Evolutionary conservation across 2,797 vertebrate species (phyloP), one percentile per base, ranked within the genome.

Genomic region (Prunella strophiata): DNA sequence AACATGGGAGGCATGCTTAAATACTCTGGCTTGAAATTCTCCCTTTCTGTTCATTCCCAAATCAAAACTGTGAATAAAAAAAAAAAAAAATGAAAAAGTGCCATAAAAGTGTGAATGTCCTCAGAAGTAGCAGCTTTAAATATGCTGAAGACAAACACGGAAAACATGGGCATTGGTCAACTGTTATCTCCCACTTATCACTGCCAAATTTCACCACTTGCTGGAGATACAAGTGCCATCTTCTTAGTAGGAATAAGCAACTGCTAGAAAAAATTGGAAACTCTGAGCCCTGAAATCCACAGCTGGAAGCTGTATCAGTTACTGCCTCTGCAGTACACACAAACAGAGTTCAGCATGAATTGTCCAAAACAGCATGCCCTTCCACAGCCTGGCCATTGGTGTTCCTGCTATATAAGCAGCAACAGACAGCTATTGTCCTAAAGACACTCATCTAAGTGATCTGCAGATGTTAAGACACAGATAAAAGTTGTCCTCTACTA

Each of bases 301-400:
- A 80, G 7, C 13, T 54, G 40, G 21, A 79, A 79, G 47, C 16
- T 54, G 3, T n/a, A 59, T 22, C 48, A 48, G 32, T 62, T 81
- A 61, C 67, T 71, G 48, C 40, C 23, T 76, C 42, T 63, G 54
- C 26, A 45, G 34, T 38, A 70, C 13, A 71, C 17, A 43, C 25
- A 27, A 3, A 7, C 32, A 11, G 15, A 43, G 26, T 67, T 25
- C 25, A 51, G 34, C 62, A 36, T 5, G 9, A 68, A n/a, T 1
- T 38, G 16, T 22, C 42, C 8, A 2, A 22, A 30, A 65, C 4
- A 40, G 36, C 42, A 63, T 38, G 23, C 19, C 32, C 11, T 43
- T 62, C n/a, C 67, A 59, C 19, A 40, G 58, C 38, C 63, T 38
- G 38, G 45, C 54, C 42, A 36, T 9, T 1, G 0, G 18, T 0